Percentiles rank a stretch among this genome's conserved stretches.
phyloP scores from a whole-genome alignment of 2,113 vertebrate species.

The Cygnus atratus region DNA sequence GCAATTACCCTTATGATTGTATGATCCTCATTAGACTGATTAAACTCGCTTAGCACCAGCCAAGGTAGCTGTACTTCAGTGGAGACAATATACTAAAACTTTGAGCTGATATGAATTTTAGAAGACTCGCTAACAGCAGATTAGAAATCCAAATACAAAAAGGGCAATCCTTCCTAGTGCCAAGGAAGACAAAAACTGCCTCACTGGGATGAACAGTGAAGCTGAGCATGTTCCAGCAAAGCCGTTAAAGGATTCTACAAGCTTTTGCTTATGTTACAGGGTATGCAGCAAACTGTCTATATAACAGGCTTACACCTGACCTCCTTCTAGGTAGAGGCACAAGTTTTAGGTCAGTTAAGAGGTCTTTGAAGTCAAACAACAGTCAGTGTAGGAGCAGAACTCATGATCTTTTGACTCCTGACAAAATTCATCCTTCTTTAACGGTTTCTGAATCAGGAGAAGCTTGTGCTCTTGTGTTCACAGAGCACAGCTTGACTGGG shows the following conservation, averaged over 20 bases:
- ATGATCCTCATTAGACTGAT: constrained; percentile 26
- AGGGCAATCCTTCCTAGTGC: neutral
- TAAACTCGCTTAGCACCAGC: neutral
- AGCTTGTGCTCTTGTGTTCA: neutral
- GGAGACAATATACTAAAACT: neutral
- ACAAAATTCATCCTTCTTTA: neutral
- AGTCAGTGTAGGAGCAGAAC: neutral
- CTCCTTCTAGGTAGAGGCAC: neutral
- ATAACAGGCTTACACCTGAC: neutral
- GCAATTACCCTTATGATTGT: neutral
- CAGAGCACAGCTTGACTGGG: neutral
- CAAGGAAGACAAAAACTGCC: neutral
- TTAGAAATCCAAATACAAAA: neutral
- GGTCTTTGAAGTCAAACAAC: neutral
- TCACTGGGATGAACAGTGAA: neutral
- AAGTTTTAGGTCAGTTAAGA: neutral
- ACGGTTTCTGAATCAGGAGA: neutral
- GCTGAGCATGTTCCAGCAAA: neutral
- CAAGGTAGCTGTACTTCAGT: neutral
- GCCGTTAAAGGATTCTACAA: neutral
- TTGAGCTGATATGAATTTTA: neutral
- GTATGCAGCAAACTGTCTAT: neutral
- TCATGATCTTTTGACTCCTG: neutral
- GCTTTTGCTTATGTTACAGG: neutral
- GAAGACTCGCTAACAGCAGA: neutral